phyloP scores from a whole-genome alignment of 2,113 vertebrate species.

The Hirundichthys speculiger region DNA sequence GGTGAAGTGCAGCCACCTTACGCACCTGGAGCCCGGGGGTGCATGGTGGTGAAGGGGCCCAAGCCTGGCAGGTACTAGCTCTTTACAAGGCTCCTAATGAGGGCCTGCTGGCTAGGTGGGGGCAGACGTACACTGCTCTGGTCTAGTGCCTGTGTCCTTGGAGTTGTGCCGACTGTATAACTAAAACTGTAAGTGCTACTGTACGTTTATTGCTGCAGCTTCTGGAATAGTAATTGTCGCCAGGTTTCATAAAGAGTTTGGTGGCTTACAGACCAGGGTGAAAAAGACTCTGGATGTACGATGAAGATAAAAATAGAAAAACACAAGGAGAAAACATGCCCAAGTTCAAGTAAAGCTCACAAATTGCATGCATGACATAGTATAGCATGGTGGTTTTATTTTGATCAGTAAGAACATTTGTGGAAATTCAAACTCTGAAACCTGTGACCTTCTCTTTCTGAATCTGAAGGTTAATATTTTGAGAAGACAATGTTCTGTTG shows the following conservation, averaged over 20 bases:
- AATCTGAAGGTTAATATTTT: conserved; percentile 44
- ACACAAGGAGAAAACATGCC: neutral
- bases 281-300: conserved; percentile 19
- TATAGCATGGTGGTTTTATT: neutral
- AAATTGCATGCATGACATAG: conserved; percentile 5
- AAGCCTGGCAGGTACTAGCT: conserved; percentile 74
- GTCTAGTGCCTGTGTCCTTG: conserved; percentile 59
- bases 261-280: conserved; percentile 36
- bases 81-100: conserved; percentile 80
- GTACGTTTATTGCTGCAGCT: conserved; percentile 69
- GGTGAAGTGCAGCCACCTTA: conserved; percentile 75
- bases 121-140: conserved; percentile 59
- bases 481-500: conserved; percentile 31
- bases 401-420: conserved; percentile 10
- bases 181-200: conserved; percentile 65
- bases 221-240: conserved; percentile 71
- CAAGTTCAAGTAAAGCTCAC: conserved; percentile 8
- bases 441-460: conserved; percentile 3
- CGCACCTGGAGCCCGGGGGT: conserved; percentile 78
- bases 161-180: conserved; percentile 63
- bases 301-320: conserved; percentile 26
- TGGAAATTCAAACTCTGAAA: neutral
- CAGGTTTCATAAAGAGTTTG: conserved; percentile 65
- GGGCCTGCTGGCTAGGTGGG: conserved; percentile 70
- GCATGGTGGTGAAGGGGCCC: conserved; percentile 58